These are phyloP conservation scores for Oithona nana DNA, from an alignment of 2,888 invertebrate species.

Conservation along the genomic window DNA sequence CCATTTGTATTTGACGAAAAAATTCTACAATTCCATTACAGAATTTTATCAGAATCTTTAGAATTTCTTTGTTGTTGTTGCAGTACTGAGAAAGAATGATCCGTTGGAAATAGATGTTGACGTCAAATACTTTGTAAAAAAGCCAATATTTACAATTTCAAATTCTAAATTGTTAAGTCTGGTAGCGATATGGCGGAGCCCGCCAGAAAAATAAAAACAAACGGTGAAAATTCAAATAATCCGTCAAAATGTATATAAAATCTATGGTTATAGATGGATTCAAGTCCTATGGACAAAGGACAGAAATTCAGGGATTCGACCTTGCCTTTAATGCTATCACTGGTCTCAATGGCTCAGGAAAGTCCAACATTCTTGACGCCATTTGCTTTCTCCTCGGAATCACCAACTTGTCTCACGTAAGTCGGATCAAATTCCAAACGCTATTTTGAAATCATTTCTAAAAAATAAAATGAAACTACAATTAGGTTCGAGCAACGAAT, in stretches of 20 bases:
- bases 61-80: too few relatives aligned
- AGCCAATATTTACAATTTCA: too few relatives aligned
- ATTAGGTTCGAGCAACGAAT: constrained; percentile 50
- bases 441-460: constrained; percentile 19
- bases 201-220: not conserved
- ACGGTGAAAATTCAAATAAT: not conserved
- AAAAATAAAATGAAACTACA: constrained; percentile 41
- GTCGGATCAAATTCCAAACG: constrained; percentile 14
- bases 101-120: too few relatives aligned
- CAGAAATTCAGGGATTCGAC: constrained; percentile 81
- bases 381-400: constrained; percentile 96
- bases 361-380: constrained; percentile 89
- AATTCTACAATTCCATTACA: too few relatives aligned
- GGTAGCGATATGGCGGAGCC: not conserved
- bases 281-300: constrained; percentile 85
- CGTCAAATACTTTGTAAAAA: too few relatives aligned
- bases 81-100: too few relatives aligned
- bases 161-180: too few relatives aligned
- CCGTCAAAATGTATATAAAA: constrained; percentile 59
- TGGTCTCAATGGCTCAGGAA: constrained; percentile 90
- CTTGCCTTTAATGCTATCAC: constrained; percentile 92
- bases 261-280: constrained; percentile 85
- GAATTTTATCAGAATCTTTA: too few relatives aligned
- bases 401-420: constrained; percentile 59
- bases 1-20: too few relatives aligned